phyloP scores from a whole-genome alignment of 2,888 invertebrate species.

The Camponotus fellah region DNA sequence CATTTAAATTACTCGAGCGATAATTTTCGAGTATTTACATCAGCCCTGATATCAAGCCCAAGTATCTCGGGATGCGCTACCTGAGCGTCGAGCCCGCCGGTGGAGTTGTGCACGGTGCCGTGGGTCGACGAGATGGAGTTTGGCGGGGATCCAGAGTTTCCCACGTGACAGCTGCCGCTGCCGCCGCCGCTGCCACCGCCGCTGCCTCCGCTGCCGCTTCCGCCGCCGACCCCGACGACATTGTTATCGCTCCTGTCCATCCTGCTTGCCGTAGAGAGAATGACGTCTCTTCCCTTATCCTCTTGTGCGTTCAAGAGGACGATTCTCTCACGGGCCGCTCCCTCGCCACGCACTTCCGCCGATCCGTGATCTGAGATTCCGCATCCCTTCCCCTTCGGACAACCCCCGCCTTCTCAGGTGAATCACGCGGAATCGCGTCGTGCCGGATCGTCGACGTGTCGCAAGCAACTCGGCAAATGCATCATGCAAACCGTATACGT shows the following conservation, averaged over 20 bases:
- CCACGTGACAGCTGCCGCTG: conserved; percentile 66
- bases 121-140: conserved; percentile 79
- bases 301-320: conserved; percentile 27
- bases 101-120: conserved; percentile 75
- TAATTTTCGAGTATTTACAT: conserved; percentile 2
- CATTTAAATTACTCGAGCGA: background rate
- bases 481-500: background rate
- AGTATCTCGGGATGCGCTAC: conserved; percentile 65
- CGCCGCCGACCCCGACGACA: conserved; percentile 68
- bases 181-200: conserved; percentile 39
- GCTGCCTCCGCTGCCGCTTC: background rate
- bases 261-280: conserved; percentile 45
- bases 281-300: conserved; percentile 31
- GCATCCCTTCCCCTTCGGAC: conserved; percentile 18
- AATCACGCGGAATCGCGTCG: conserved; percentile 21
- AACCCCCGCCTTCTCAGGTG: conserved; percentile 16
- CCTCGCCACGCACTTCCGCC: conserved; percentile 50
- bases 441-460: background rate
- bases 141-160: conserved; percentile 78
- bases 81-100: conserved; percentile 79
- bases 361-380: conserved; percentile 14
- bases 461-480: conserved; percentile 23
- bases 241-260: conserved; percentile 81
- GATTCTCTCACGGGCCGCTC: conserved; percentile 53
- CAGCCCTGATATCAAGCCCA: background rate